These are phyloP conservation scores for Drosophila micromelanica DNA, from an alignment of 1,140 invertebrate genomes.

Conservation along the genomic window DNA sequence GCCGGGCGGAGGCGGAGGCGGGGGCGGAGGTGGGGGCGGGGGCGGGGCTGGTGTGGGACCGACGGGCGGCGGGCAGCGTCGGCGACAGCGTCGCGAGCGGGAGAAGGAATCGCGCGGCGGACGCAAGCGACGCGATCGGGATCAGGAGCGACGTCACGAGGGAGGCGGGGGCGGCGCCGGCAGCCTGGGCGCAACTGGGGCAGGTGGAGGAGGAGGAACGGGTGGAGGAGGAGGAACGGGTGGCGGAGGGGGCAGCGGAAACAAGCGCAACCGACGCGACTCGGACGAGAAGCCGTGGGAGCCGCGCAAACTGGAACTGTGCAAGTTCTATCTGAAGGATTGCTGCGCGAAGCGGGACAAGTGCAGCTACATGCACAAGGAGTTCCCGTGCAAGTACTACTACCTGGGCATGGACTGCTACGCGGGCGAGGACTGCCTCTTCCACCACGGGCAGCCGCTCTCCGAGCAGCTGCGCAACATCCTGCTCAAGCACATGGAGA, in stretches of 20 bases:
- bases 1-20: slow-evolving; percentile 56
- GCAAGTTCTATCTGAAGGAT: slow-evolving; percentile 98
- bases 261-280: slow-evolving; percentile 69
- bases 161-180: slow-evolving; percentile 40
- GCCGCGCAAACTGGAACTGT: slow-evolving; percentile 95
- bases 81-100: slow-evolving; percentile 59
- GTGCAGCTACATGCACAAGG: slow-evolving; percentile 98
- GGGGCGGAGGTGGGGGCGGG: no score
- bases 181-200: slow-evolving; percentile 32
- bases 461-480: slow-evolving; percentile 89
- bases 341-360: slow-evolving; percentile 97
- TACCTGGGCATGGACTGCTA: slow-evolving; percentile 95
- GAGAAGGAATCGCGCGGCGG: slow-evolving; percentile 26
- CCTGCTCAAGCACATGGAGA: slow-evolving; percentile 93
- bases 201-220: background rate
- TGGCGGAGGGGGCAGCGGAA: slow-evolving; percentile 30
- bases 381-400: slow-evolving; percentile 99
- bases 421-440: slow-evolving; percentile 94
- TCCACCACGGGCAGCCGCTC: slow-evolving; percentile 94
- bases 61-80: slow-evolving; percentile 61
- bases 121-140: slow-evolving; percentile 64
- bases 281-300: slow-evolving; percentile 89
- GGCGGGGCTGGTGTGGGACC: background rate
- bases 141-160: slow-evolving; percentile 76
- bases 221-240: background rate